Conservation (phyloP, 1,140 invertebrate genomes). For the Drosophila malerkotliana region DNA sequence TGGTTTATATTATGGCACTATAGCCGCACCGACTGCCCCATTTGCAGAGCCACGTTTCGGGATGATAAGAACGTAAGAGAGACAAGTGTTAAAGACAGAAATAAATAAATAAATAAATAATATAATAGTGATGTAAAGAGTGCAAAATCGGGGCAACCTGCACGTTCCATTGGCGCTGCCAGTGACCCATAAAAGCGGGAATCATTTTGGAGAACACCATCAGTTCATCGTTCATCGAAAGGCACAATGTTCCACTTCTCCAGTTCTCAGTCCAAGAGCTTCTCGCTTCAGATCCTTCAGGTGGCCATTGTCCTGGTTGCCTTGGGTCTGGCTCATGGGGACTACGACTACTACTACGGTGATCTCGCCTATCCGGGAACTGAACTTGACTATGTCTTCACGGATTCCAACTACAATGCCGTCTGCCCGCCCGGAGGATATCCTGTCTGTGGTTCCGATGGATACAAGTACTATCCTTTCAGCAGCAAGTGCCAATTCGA, state of each 20-base stretch:
- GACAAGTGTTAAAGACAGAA: not conserved
- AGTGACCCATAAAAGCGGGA: conserved; percentile 33
- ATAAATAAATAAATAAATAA: conserved; percentile 2
- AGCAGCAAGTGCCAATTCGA: conserved; percentile 37
- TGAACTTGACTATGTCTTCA: conserved; percentile 32
- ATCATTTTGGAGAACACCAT: conserved; percentile 16
- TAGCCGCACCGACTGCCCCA: not conserved
- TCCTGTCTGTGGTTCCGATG: conserved; percentile 24
- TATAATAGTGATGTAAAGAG: conserved; percentile 40
- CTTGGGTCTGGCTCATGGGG: not conserved
- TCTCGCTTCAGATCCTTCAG: conserved; percentile 1
- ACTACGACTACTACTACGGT: conserved; percentile 35
- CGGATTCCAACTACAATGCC: conserved; percentile 15
- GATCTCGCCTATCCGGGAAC: conserved; percentile 16
- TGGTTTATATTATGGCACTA: conserved; percentile 2
- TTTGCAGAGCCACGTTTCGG: conserved; percentile 19
- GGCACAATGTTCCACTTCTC: conserved; percentile 21
- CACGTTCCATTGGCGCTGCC: conserved; percentile 17
- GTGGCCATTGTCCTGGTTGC: conserved; percentile 8
- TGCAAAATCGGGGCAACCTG: conserved; percentile 21
- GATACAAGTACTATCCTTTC: conserved; percentile 17
- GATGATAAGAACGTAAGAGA: conserved; percentile 8
- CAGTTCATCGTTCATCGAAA: conserved; percentile 23
- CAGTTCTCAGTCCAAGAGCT: not conserved
- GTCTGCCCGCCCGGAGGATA: conserved; percentile 17